Evolutionary conservation across 2,113 vertebrate genomes (phyloP), one percentile per base, ranked within the genome.

Genomic region (Aramus guarauna): DNA sequence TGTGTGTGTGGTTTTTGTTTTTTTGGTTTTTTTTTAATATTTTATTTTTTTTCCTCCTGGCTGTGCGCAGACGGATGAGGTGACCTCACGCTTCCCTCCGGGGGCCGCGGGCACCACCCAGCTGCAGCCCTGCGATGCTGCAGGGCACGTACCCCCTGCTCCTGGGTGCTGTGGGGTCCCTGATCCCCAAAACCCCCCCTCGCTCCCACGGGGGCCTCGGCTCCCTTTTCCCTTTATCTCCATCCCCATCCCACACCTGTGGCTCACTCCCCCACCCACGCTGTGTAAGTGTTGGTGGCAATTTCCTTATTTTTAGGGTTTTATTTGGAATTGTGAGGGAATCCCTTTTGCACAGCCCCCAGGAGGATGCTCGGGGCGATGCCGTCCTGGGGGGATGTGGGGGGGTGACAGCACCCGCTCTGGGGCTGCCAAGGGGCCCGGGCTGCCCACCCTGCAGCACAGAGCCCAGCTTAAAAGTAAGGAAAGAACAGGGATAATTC

Each of bases 31-130:
- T 47, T 41, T 8, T n/a, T 6, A 11, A 53, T 17, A 29, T 5
- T 15, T 8, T 27, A 3, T 26, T 36, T 3, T 36, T 71, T 15
- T 16, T 22, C 11, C 34, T 56, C 11, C 41, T 81, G 10, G 1
- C 9, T 6, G 5, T 24, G n/a, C 8, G 5, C 2, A 5, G 9
- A 8, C 11, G 27, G 43, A 29, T 14, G 37, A 12, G 45, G 39
- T 4, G 43, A 32, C 26, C 52, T 27, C 10, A 1, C 2, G 36
- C 36, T 4, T 19, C n/a, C 4, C 6, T 18, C 9, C 26, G 5
- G 64, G 74, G 34, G 32, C 56, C 15, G 3, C 2, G 69, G 62
- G 63, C n/a, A 45, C 56, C 48, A 17, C 68, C 62, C 43, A 11
- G 53, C 67, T 67, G 79, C 92, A 36, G 50, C 67, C n/a, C 37